Base-by-base conservation (phyloP, 2,113 vertebrate genomes). In the Cygnus atratus region DNA sequence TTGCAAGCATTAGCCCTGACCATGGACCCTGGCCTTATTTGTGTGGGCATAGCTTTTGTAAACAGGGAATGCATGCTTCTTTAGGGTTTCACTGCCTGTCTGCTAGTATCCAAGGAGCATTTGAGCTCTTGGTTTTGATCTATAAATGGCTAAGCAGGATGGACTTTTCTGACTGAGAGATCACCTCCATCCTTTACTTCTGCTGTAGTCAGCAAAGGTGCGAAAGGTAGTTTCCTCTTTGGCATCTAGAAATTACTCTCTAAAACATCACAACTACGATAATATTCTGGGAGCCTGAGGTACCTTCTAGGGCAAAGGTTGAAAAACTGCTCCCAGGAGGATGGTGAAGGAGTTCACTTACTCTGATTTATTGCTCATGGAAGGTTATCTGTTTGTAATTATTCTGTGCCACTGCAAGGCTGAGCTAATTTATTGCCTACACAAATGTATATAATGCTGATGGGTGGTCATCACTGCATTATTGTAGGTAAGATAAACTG, bases 351-450 rank as follows among this genome's bases (percentile, higher is more conserved):
- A 88, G 57, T 61, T 78, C 52, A 72, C n/a, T 90, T 88, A 57
- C 28, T 71, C 43, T 93, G 4, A 80, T 76, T 90, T 90, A 93
- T 28, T 61, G 39, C 25, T 71, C 8, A 61, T 33, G 29, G 83
- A 93, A 95, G 85, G 61, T 86, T 92, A 88, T 81, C 76, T 87
- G 61, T 71, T 76, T 61, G 70, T 24, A 93, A 90, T 78, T 87
- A 50, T 72, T 65, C 80, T 57, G 25, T 79, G 41, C 11, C 4
- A 8, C 46, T 67, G 37, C 41, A 59, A 26, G 61, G n/a, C n/a
- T 39, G 44, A 92, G 50, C 37, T 82, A 95, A 81, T 84, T 77
- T 14, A 58, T 78, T 85, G 68, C 78, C 78, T 75, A 82, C 58
- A 80, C 0, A 4, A 35, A 90, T 75, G 43, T 39, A 24, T 77